A percentile compares a stretch with the other conserved stretches of the same genome.
Conservation (phyloP, 2,113 vertebrate species). For the Haemorhous mexicanus region DNA sequence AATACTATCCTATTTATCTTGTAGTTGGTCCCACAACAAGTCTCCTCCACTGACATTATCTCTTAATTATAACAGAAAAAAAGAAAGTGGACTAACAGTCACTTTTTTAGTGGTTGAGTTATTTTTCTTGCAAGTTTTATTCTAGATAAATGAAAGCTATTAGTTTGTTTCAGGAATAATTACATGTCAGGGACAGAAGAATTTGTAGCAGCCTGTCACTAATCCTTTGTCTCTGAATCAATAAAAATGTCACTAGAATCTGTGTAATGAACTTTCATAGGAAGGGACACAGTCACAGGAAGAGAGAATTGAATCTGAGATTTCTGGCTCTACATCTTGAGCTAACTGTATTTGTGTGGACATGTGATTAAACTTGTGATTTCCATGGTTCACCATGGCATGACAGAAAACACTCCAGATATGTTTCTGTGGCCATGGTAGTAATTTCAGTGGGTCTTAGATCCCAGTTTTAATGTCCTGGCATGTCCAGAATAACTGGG, state of each 20-base stretch:
- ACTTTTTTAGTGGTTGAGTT: not conserved
- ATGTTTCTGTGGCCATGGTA: not conserved
- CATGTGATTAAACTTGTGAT: not conserved
- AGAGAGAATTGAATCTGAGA: not conserved
- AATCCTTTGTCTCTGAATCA: constrained; percentile 26
- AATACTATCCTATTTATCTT: not conserved
- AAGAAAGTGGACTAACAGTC: not conserved
- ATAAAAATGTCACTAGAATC: not conserved
- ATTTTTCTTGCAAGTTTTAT: constrained; percentile 11
- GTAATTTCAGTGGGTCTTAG: not conserved
- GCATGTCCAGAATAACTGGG: not conserved
- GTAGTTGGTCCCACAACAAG: not conserved
- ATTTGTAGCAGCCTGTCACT: constrained; percentile 8
- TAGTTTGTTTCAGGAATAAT: constrained; percentile 36
- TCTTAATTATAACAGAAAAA: constrained; percentile 26
- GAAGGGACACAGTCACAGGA: not conserved
- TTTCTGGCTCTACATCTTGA: not conserved
- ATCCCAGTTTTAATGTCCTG: not conserved
- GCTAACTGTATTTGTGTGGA: not conserved
- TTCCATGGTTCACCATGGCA: not conserved
- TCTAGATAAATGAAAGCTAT: constrained; percentile 34
- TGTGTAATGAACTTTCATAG: not conserved
- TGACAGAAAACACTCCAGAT: not conserved
- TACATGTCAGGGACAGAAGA: not conserved
- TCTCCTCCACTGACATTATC: not conserved